phyloP scores from a whole-genome alignment of 2,888 invertebrate species.

The Coremacera marginata region DNA sequence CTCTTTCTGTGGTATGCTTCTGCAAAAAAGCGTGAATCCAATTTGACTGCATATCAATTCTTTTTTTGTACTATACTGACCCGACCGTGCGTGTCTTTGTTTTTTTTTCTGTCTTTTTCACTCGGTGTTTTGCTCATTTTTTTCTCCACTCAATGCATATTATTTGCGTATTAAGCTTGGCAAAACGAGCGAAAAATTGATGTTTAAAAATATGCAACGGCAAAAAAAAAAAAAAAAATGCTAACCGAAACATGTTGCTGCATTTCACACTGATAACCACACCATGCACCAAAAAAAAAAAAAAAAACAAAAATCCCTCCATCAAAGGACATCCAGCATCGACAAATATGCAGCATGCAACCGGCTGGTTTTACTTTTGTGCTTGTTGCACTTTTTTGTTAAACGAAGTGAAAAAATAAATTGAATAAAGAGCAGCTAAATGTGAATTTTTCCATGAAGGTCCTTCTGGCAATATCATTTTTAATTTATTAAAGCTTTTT shows the following conservation, averaged over 20 bases:
- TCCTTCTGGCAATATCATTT: neutral
- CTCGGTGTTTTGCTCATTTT: conserved; percentile 17
- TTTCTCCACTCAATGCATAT: conserved; percentile 22
- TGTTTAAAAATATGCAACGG: conserved; percentile 22
- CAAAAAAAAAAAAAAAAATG: conserved; percentile 12
- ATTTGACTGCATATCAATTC: conserved; percentile 12
- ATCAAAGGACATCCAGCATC: conserved; percentile 1
- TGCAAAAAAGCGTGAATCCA: neutral
- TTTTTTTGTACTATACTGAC: conserved; percentile 11
- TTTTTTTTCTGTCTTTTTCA: conserved; percentile 10
- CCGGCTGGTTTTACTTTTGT: neutral
- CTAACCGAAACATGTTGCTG: conserved; percentile 32
- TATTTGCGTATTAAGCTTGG: conserved; percentile 40
- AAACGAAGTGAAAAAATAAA: neutral
- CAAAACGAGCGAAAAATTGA: conserved; percentile 36
- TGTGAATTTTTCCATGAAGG: neutral
- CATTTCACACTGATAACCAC: conserved; percentile 26
- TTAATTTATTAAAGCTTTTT: neutral
- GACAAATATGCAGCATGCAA: neutral
- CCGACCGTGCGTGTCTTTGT: neutral
- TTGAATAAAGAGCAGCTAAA: neutral
- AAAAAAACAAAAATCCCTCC: too few species aligned
- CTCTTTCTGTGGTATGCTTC: neutral
- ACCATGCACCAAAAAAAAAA: neutral
- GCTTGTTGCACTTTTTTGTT: neutral